A percentile compares a stretch with the other conserved stretches of the same genome.
Evolutionary conservation across 2,888 invertebrate genomes (phyloP).

Genomic region (Scaptomyza parva): DNA sequence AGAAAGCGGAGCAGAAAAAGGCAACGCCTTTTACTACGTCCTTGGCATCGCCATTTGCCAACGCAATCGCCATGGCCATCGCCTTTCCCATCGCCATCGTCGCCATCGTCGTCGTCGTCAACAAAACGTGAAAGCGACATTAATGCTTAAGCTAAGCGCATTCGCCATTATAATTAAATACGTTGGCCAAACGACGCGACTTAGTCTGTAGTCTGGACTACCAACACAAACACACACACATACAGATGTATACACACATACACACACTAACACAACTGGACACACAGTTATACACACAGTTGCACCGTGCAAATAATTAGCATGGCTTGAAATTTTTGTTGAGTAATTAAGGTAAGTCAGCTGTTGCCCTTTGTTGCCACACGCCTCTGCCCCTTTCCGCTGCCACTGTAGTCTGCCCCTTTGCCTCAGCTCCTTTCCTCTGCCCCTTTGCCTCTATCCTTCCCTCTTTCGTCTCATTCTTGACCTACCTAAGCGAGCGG

Average conservation of each 20-base stretch:
- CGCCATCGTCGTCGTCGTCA: slow-evolving; percentile 44
- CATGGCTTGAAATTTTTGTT: slow-evolving; percentile 55
- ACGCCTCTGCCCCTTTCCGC: too few relatives aligned
- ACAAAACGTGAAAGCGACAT: slow-evolving; percentile 66
- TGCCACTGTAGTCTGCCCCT: too few relatives aligned
- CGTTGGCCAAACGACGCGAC: slow-evolving; percentile 22
- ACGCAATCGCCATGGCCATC: slow-evolving; percentile 42
- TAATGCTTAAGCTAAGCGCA: slow-evolving; percentile 69
- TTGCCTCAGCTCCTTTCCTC: too few relatives aligned
- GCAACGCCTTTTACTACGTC: slow-evolving; percentile 35
- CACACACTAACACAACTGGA: slow-evolving; percentile 1
- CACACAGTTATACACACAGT: slow-evolving; percentile 18
- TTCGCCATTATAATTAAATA: slow-evolving; percentile 73
- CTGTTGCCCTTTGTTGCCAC: slow-evolving; percentile 47
- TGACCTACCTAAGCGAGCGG: slow-evolving; percentile 52
- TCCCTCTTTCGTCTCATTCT: too few relatives aligned
- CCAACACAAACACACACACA: slow-evolving; percentile 1
- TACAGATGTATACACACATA: neutral
- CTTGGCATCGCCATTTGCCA: slow-evolving; percentile 32
- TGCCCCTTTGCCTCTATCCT: neutral
- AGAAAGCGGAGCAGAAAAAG: neutral
- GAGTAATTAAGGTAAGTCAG: slow-evolving; percentile 79
- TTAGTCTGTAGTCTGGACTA: slow-evolving; percentile 22
- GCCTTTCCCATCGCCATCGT: slow-evolving; percentile 28
- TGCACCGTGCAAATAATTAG: slow-evolving; percentile 69